Conservation (phyloP, 2,888 invertebrate species). For the Meganola albula region DNA sequence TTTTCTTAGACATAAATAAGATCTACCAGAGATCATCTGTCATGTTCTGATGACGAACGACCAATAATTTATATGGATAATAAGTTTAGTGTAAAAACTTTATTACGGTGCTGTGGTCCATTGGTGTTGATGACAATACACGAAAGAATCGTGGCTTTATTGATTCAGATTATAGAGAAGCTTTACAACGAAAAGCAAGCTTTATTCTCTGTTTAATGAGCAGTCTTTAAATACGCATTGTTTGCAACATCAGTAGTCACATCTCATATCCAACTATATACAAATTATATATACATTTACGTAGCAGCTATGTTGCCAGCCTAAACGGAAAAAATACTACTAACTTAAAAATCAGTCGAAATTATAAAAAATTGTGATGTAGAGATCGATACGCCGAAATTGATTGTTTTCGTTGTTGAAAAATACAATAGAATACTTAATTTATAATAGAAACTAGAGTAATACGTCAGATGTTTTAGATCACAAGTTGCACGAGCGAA, state of each 20-base stretch:
- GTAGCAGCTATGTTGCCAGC: conserved; percentile 29
- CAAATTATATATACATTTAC: conserved; percentile 39
- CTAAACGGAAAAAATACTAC: conserved; percentile 19
- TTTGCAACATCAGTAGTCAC: conserved; percentile 20
- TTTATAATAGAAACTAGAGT: conserved; percentile 27
- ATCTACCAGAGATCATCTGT: no score
- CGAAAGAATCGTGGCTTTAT: background rate
- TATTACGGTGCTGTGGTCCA: no score
- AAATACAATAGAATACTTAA: conserved; percentile 44
- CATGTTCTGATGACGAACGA: no score
- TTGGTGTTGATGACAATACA: no score
- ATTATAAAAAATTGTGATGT: conserved; percentile 39
- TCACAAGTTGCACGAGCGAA: conserved; percentile 24
- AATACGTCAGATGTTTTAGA: conserved; percentile 34
- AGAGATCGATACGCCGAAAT: conserved; percentile 39
- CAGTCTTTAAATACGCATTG: conserved; percentile 34
- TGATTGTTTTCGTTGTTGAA: conserved; percentile 41
- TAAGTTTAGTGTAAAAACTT: no score
- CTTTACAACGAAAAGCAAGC: conserved; percentile 11
- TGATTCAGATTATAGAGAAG: conserved; percentile 16
- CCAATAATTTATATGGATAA: no score
- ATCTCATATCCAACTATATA: conserved; percentile 33
- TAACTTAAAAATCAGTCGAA: conserved; percentile 56
- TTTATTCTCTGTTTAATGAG: conserved; percentile 18
- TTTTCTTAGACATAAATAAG: no score